Base-by-base conservation (phyloP, 2,888 invertebrate genomes). In the Orthosia gothica region DNA sequence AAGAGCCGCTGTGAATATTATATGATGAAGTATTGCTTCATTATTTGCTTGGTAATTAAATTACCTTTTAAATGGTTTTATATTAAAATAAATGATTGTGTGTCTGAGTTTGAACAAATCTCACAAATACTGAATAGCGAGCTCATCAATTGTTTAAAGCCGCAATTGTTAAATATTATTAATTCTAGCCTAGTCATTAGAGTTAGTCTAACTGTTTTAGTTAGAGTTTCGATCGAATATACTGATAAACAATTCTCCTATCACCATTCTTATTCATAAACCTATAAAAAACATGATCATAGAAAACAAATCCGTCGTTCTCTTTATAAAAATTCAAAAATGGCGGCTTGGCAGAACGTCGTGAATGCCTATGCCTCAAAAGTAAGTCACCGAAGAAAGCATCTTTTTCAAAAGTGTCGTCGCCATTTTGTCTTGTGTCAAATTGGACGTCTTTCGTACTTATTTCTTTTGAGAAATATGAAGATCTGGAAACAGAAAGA, bases 211-310 rank as follows among this genome's bases (percentile, higher is more conserved):
- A 26, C 9, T 23, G 0, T 5, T 54, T 55, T 3, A n/a, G 0
- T 79, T 68, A 87, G 1, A 86, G 58, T 74, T 87, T 86, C 5
- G 88, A 84, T 50, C 78, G 76, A 23, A 67, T 16, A 55, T 66
- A 61, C 79, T 80, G 76, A 61, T 57, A 75, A 63, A 82, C 54
- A 69, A 83, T 61, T 23, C 69, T 59, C 0, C 55, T 69, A 50
- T 75, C 69, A 2, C 65, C 50, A 79, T 83, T 80, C 40, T 81
- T 76, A 45, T 83, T 87, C 2, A 90, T 20, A 57, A 89, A 72
- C 62, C 79, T 78, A 47, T 82, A 69, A 40, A 89, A 74, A 13
- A 87, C 70, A 59, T 85, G 79, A 66, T 90, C 90, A 3, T 79
- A 82, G 3, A 61, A 84, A 0, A 81, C 61, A 45, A 86, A 84